Conservation (phyloP, 2,797 vertebrate species). For the Karalla daura region DNA sequence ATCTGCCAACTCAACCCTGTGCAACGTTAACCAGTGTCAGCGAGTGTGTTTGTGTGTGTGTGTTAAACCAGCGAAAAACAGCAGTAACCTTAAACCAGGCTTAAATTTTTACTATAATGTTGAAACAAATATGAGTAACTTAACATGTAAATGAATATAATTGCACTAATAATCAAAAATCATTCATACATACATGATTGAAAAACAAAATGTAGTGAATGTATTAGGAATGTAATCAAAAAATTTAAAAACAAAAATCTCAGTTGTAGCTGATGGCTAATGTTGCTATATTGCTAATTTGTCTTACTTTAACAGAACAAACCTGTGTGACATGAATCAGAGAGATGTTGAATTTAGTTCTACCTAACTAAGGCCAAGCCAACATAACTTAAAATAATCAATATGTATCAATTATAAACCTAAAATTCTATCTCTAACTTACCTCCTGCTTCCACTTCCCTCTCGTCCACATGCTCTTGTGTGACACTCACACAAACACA, state of each 20-base stretch:
- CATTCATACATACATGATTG: not conserved
- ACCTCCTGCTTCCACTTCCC: not conserved
- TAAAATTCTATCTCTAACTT: not conserved
- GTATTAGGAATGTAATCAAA: too few species aligned
- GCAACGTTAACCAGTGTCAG: constrained; percentile 32
- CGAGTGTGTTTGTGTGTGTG: constrained; percentile 6
- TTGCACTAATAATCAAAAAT: not conserved
- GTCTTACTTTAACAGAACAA: too few species aligned
- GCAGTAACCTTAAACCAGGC: not conserved
- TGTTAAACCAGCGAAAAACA: not conserved
- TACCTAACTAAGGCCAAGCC: too few species aligned
- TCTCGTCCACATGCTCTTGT: not conserved
- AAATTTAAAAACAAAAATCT: too few species aligned
- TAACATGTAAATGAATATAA: too few species aligned
- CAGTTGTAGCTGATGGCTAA: too few species aligned
- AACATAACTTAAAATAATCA: too few species aligned
- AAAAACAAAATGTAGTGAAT: not conserved
- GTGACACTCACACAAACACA: not conserved
- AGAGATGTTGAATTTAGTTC: too few species aligned
- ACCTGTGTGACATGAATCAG: too few species aligned
- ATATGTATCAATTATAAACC: not conserved
- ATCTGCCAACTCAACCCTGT: constrained; percentile 44
- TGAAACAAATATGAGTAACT: too few species aligned
- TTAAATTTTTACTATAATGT: not conserved
- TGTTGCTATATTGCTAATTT: too few species aligned